These are phyloP conservation scores for Seira ritae DNA, from an alignment of 2,888 invertebrate species.

Conservation along the genomic window DNA sequence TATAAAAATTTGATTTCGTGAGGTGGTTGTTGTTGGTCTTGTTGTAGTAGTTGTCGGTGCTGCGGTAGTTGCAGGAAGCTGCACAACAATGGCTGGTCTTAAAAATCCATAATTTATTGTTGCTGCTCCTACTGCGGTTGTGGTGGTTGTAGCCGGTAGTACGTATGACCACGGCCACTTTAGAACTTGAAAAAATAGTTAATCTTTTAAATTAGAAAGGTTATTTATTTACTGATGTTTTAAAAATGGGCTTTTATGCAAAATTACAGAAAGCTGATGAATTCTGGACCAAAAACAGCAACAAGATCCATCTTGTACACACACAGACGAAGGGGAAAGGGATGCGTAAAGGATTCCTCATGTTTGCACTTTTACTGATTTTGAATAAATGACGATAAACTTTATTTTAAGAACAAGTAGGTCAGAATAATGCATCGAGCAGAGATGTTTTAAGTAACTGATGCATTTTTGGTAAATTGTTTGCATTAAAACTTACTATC, in stretches of 20 bases:
- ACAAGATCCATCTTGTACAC: neutral
- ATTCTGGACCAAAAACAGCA: neutral
- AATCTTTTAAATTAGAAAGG: neutral
- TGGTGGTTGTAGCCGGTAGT: neutral
- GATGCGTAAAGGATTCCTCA: neutral
- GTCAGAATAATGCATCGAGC: neutral
- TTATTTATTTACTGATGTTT: no score
- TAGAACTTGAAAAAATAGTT: constrained; percentile 1
- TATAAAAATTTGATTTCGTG: constrained; percentile 40
- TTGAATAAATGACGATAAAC: no score
- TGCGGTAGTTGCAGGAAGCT: constrained; percentile 57
- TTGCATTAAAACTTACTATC: no score
- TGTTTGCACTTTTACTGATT: no score
- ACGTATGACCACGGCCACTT: constrained; percentile 27
- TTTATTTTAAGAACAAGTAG: no score
- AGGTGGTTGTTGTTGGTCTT: constrained; percentile 64
- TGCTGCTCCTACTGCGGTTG: neutral
- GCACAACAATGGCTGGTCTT: constrained; percentile 21
- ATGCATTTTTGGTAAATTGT: neutral
- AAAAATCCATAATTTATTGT: constrained; percentile 34
- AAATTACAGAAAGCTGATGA: constrained; percentile 31
- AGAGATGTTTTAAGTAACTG: neutral
- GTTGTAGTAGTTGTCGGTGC: constrained; percentile 51
- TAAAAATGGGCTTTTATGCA: no score
- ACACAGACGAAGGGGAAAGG: no score